phyloP scores from a whole-genome alignment of 2,797 vertebrate genomes.

The Danio kyathit region DNA sequence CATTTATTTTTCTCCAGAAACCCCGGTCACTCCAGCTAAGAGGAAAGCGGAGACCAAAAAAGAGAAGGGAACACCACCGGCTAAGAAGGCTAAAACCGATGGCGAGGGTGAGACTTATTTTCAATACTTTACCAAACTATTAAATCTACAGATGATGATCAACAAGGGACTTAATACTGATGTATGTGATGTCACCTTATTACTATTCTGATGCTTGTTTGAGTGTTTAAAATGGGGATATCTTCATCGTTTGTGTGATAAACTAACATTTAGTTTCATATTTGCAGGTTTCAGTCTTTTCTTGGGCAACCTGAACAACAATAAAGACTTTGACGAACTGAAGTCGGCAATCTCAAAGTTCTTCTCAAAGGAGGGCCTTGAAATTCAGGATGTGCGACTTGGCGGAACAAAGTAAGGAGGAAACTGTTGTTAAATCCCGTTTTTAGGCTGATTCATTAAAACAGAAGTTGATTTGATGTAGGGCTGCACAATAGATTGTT shows the following conservation, averaged over 20 bases:
- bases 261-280: accelerated
- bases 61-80: slow-evolving; percentile 86
- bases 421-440: neutral
- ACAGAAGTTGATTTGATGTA: neutral
- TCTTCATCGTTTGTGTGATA: accelerated
- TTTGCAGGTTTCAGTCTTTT: slow-evolving; percentile 83
- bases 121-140: neutral
- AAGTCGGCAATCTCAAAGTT: slow-evolving; percentile 85
- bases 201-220: slow-evolving; percentile 19
- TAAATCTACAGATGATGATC: slow-evolving; percentile 74
- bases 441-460: too few relatives aligned
- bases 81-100: slow-evolving; percentile 90
- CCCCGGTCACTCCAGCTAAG: slow-evolving; percentile 84
- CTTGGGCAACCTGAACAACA: slow-evolving; percentile 86
- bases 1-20: slow-evolving; percentile 67
- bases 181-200: slow-evolving; percentile 70
- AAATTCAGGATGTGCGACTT: slow-evolving; percentile 86
- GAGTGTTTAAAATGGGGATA: accelerated
- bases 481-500: too few relatives aligned
- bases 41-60: slow-evolving; percentile 89
- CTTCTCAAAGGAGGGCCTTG: slow-evolving; percentile 89
- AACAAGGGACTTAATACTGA: slow-evolving; percentile 89
- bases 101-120: slow-evolving; percentile 76
- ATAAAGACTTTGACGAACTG: slow-evolving; percentile 89
- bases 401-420: slow-evolving; percentile 87